These are phyloP conservation scores for Chelmon rostratus DNA, from an alignment of 2,797 vertebrate species.

Conservation along the genomic window DNA sequence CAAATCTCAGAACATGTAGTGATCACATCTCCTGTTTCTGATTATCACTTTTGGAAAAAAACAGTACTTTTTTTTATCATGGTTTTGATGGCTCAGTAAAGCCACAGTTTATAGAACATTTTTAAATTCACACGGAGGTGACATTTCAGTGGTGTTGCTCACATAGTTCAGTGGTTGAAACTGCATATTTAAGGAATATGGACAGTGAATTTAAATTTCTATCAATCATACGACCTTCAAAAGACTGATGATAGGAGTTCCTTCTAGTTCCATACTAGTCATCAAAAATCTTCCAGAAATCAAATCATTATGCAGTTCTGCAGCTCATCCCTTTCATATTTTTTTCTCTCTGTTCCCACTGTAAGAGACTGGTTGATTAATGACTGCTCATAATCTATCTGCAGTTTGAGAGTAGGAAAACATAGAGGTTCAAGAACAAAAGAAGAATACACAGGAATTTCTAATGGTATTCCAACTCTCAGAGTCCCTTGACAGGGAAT, in stretches of 20 bases:
- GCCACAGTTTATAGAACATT: neutral
- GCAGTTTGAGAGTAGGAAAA: conserved; percentile 28
- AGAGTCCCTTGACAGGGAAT: conserved; percentile 57
- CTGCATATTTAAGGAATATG: neutral
- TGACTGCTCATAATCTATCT: conserved; percentile 29
- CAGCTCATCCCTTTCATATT: conserved; percentile 23
- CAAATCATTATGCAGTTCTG: conserved; percentile 21
- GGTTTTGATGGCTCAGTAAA: neutral
- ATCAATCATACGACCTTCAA: neutral
- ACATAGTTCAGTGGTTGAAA: neutral
- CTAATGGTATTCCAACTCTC: conserved; percentile 37
- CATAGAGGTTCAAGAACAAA: conserved; percentile 40
- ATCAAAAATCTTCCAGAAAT: neutral
- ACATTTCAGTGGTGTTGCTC: neutral
- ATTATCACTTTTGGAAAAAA: neutral
- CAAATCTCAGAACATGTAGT: neutral
- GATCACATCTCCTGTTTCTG: neutral
- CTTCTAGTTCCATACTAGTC: neutral
- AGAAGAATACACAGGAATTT: conserved; percentile 26
- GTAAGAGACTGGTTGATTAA: conserved; percentile 38
- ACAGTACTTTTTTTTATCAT: neutral
- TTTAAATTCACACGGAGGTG: neutral
- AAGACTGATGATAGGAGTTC: neutral
- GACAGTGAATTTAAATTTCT: neutral
- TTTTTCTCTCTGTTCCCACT: conserved; percentile 20